A percentile compares a stretch with the other conserved stretches of the same genome.
These are phyloP conservation scores for Drosophila heteroneura DNA, from an alignment of 2,888 invertebrate species.

Conservation along the genomic window DNA sequence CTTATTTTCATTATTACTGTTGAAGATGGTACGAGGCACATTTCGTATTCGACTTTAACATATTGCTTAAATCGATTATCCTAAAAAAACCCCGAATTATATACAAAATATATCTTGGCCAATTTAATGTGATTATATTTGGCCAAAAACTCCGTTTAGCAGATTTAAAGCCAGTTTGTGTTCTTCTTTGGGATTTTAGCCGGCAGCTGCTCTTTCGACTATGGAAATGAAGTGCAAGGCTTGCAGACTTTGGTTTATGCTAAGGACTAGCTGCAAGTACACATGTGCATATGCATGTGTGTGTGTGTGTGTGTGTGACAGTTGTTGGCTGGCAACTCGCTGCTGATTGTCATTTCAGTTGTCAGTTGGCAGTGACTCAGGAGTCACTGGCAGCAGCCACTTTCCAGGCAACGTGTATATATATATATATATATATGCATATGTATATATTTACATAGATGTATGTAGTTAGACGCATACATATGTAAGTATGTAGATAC, in stretches of 20 bases:
- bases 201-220: constrained; percentile 44
- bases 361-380: constrained; percentile 46
- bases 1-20: not conserved
- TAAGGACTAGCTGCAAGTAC: constrained; percentile 27
- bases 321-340: constrained; percentile 38
- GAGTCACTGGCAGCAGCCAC: constrained; percentile 47
- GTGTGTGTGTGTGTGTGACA: constrained; percentile 1
- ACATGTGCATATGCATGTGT: constrained; percentile 4
- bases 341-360: constrained; percentile 53
- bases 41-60: not conserved
- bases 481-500: constrained; percentile 1
- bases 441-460: not conserved
- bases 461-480: not conserved
- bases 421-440: constrained; percentile 8
- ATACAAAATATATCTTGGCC: not conserved
- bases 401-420: constrained; percentile 38
- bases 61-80: not conserved
- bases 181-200: constrained; percentile 18
- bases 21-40: not conserved
- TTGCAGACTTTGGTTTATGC: constrained; percentile 41
- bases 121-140: not conserved
- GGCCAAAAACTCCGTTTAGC: constrained; percentile 6
- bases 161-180: constrained; percentile 53
- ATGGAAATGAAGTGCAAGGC: constrained; percentile 65
- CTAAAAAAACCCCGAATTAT: not conserved